Base-by-base conservation (phyloP, 2,797 vertebrate genomes). In the Rhincodon typus region DNA sequence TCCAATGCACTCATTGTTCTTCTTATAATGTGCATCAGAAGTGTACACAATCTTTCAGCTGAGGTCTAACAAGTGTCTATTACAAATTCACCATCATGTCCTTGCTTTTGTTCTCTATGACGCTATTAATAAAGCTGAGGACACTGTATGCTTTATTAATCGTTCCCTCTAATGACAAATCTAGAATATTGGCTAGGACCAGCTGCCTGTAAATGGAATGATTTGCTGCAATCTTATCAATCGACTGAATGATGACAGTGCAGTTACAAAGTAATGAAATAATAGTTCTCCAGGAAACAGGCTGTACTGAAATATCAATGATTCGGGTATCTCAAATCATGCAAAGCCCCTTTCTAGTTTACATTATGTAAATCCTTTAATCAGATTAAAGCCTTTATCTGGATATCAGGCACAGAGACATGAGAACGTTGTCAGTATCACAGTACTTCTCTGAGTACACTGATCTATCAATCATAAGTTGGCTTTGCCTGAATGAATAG, bases 301-400 rank as follows among this genome's bases (percentile, higher is more conserved):
- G 19, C 34, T 38, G 34, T 21, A 57, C 17, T 90, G 87, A 90
- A 34, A 62, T 57, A 34, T 30, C 90, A 67, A 13, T 67, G 17
- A 67, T 67, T 93, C n/a, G 38, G 34, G 62, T 67, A 66, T 67
- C 7, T 84, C 67, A 93, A 93, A 67, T 93, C 90, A 38, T 23
- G 19, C 34, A 67, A 67, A 93, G 62, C 62, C n/a, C n/a, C 38
- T 1, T 67, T 25, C n/a, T 62, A 91, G 53, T 53, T 90, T 5
- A 62, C n/a, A 84, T 91, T 91, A 46, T 91, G 34, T 93, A 93
- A 66, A 23, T 38, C 90, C 57, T 66, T 66, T 93, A 93, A 93
- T 93, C 90, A 66, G 90, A 93, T 93, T 93, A 67, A 10, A 67
- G 30, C 8, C 90, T 93, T 7, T 1, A 42, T n/a, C 66, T 25